Conservation (phyloP, 2,888 invertebrate genomes). For the Brachyopa scutellaris region DNA sequence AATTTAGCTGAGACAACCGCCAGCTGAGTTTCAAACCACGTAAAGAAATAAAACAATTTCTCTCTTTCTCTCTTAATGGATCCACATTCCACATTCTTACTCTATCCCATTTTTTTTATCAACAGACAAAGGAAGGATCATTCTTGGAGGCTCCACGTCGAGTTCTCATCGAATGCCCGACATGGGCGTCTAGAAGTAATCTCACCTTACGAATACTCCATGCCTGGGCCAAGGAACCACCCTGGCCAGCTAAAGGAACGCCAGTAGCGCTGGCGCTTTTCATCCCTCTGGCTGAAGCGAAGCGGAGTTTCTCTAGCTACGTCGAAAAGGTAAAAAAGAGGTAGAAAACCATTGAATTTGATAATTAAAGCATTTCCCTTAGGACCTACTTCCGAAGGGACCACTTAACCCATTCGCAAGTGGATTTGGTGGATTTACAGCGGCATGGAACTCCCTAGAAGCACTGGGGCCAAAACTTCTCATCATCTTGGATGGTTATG, state of each 20-base stretch:
- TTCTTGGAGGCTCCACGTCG: slow-evolving; percentile 83
- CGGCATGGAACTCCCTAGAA: slow-evolving; percentile 82
- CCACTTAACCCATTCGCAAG: slow-evolving; percentile 76
- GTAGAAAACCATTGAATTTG: too few species aligned
- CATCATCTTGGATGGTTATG: slow-evolving; percentile 83
- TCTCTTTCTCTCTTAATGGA: too few species aligned
- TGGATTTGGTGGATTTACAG: slow-evolving; percentile 78
- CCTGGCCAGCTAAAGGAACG: slow-evolving; percentile 79
- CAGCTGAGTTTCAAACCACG: too few species aligned
- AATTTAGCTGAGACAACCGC: too few species aligned
- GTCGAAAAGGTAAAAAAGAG: slow-evolving; percentile 75
- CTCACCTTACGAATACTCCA: slow-evolving; percentile 83
- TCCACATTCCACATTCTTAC: too few species aligned
- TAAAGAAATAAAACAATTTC: too few species aligned
- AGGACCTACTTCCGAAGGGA: slow-evolving; percentile 82
- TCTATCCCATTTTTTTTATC: too few species aligned
- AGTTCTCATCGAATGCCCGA: slow-evolving; percentile 83
- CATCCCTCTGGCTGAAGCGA: slow-evolving; percentile 83
- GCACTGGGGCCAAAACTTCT: slow-evolving; percentile 82
- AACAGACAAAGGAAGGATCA: slow-evolving; percentile 82
- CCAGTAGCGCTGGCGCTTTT: slow-evolving; percentile 83
- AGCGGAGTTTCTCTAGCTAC: slow-evolving; percentile 79
- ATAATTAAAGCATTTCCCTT: neutral
- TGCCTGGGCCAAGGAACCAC: slow-evolving; percentile 83
- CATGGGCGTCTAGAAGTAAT: slow-evolving; percentile 83